Conservation (phyloP, 2,888 invertebrate species). For the Hoplodrina ambigua region DNA sequence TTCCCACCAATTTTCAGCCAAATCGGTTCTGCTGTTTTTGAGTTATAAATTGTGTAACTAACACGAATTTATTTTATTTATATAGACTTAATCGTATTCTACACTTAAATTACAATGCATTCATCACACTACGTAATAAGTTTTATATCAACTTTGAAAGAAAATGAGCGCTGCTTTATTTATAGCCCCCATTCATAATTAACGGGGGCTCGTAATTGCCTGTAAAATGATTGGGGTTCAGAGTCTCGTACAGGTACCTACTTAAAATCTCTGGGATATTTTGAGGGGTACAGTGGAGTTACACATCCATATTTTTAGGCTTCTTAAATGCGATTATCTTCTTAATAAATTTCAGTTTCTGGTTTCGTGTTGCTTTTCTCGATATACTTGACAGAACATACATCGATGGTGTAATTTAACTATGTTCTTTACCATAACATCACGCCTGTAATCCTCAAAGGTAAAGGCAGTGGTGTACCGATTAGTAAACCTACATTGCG, state of each 20-base stretch:
- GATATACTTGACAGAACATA: no score
- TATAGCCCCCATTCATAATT: constrained; percentile 38
- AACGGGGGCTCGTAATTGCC: constrained; percentile 44
- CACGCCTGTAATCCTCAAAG: no score
- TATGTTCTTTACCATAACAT: no score
- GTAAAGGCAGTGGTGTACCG: no score
- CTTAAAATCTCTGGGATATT: constrained; percentile 7
- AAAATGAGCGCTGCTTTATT: constrained; percentile 33
- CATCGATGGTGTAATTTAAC: no score
- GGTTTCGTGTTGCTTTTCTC: background rate
- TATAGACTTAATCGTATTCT: constrained; percentile 1
- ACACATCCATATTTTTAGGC: background rate
- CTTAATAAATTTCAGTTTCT: background rate
- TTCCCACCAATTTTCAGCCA: no score
- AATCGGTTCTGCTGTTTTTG: no score
- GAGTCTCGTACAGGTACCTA: constrained; percentile 14
- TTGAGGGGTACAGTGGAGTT: background rate
- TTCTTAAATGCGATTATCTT: background rate
- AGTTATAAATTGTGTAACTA: no score
- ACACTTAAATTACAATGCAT: constrained; percentile 2
- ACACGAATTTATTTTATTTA: no score
- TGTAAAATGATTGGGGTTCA: constrained; percentile 48
- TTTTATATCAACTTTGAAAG: constrained; percentile 29
- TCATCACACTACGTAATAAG: constrained; percentile 25
- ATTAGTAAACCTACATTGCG: no score